Evolutionary conservation across 2,888 invertebrate species (phyloP).

Genomic region (Cotesia congregata): DNA sequence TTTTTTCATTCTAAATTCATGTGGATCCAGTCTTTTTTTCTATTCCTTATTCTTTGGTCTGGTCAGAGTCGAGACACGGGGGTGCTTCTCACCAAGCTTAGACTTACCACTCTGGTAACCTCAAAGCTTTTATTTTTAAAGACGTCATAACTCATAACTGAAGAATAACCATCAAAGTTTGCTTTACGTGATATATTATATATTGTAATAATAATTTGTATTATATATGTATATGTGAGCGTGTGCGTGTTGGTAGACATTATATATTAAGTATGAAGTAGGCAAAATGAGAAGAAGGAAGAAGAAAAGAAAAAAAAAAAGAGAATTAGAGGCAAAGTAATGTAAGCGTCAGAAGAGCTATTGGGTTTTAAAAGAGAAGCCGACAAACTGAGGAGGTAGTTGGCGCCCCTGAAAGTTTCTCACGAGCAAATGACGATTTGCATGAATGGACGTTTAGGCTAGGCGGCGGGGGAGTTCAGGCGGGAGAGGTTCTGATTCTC

Average conservation of each 20-base stretch:
- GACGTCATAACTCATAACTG: conserved; percentile 27
- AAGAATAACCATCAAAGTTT: background rate
- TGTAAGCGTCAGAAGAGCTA: conserved; percentile 3
- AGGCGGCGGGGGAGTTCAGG: background rate
- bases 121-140: conserved; percentile 16
- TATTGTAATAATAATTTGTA: background rate
- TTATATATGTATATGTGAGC: conserved; percentile 5
- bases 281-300: background rate
- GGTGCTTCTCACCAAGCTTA: no score
- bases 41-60: background rate
- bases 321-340: background rate
- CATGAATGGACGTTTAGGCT: conserved; percentile 38
- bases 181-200: background rate
- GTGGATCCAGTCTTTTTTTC: background rate
- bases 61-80: no score
- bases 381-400: conserved; percentile 39
- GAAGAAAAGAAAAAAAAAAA: background rate
- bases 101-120: background rate
- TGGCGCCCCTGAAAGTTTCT: conserved; percentile 39
- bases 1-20: background rate
- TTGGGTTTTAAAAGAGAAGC: conserved; percentile 19
- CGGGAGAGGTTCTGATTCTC: background rate
- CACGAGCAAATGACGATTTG: conserved; percentile 39
- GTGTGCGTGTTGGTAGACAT: no score
- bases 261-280: background rate